Conservation (phyloP, 2,888 invertebrate species). For the Timema podura region DNA sequence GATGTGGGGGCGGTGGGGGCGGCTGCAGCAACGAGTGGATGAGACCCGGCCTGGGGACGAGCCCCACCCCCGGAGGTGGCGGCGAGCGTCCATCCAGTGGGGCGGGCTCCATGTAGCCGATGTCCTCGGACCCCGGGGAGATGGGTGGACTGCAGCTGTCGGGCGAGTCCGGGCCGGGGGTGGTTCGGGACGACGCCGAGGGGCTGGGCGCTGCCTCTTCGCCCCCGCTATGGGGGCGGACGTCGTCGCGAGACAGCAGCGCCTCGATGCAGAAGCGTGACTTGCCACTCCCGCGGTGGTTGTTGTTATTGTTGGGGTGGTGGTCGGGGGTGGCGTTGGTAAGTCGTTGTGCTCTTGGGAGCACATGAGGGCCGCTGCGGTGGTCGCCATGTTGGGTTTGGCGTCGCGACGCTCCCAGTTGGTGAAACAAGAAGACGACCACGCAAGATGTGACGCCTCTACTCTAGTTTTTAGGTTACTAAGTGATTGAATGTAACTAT, state of each 20-base stretch:
- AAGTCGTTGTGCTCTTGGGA: not conserved
- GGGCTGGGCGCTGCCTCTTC: conserved; percentile 37
- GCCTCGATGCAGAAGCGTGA: conserved; percentile 92
- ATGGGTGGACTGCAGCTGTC: conserved; percentile 65
- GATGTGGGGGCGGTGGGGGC: conserved; percentile 43
- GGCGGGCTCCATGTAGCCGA: conserved; percentile 29
- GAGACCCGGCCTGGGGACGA: conserved; percentile 48
- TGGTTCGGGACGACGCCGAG: conserved; percentile 44
- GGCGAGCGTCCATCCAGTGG: conserved; percentile 15
- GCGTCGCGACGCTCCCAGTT: too few species aligned
- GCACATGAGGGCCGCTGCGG: not conserved
- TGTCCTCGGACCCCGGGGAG: conserved; percentile 79
- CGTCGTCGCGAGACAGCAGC: conserved; percentile 55
- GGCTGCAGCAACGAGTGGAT: conserved; percentile 52
- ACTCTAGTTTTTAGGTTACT: too few species aligned
- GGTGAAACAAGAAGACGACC: too few species aligned
- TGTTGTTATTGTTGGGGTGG: conserved; percentile 14
- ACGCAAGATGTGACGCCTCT: too few species aligned
- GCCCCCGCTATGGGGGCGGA: not conserved
- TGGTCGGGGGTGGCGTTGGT: not conserved
- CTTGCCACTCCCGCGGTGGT: conserved; percentile 43
- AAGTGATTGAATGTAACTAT: too few species aligned
- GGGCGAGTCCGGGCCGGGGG: conserved; percentile 16
- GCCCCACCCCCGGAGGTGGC: conserved; percentile 32
- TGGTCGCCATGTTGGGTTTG: not conserved